Evolutionary conservation across 2,888 invertebrate genomes (phyloP), one percentile per base, ranked within the genome.

Genomic region (Aporophyla lueneburgensis): DNA sequence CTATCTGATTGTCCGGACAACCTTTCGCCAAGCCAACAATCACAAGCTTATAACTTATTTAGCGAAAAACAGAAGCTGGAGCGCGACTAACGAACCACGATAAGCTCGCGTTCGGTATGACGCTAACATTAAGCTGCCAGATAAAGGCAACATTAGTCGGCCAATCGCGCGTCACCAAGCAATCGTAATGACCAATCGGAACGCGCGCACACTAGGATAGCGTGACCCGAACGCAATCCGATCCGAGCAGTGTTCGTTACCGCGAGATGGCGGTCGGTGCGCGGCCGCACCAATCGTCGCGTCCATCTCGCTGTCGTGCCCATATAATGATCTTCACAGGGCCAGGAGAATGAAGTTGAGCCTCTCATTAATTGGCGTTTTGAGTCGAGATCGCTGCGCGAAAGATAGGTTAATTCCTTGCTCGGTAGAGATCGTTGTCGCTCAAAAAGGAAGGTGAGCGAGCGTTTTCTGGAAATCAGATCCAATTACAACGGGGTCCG

Each of bases 291-390:
- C 96, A 96, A 96, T 96, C 96, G 95, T 93, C 95, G 94, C 96
- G 95, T 95, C 95, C 96, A 96, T 96, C 96, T 94, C 94, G 92
- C 96, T 96, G 96, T 96, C 96, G 96, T 96, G 96, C 96, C 93
- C 96, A 95, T 96, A 96, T 96, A 96, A 96, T 96, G 96, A 96
- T 96, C 96, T 96, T 96, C 96, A 96, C 96, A 96, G 95, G 95
- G 94, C 92, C 95, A 95, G 93, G 94, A 96, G 96, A 96, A 96
- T 96, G 96, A 96, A 96, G 96, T 96, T 96, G 96, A 96, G 96
- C 94, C 95, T 94, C 96, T 96, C 96, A 96, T 96, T 96, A 96
- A 96, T 96, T 96, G 96, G 96, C 96, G 95, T 96, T 96, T 96
- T 96, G 96, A 96, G 96, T 91, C 93, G 96, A 96, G 96, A 96